Conservation (phyloP, 2,888 invertebrate genomes). For the Hydroisotoma schaefferi region DNA sequence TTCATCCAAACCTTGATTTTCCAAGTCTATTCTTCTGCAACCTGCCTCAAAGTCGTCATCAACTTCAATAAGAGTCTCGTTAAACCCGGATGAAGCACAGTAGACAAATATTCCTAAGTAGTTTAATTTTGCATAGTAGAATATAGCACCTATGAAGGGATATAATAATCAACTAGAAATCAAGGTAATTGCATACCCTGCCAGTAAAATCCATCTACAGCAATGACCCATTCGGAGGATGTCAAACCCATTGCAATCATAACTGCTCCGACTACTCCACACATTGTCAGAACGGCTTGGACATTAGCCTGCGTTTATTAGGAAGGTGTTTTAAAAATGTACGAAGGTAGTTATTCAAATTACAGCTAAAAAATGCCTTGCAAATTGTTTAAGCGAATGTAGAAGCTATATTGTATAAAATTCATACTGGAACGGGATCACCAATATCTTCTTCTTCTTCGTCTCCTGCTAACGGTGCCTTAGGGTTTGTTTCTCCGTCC, state of each 20-base stretch:
- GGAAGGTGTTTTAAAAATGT: background rate
- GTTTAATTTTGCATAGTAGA: too few species aligned
- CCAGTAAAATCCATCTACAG: conserved; percentile 36
- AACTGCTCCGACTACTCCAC: conserved; percentile 25
- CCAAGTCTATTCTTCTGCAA: conserved; percentile 38
- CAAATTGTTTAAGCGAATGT: conserved; percentile 4
- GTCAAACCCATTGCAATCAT: conserved; percentile 35
- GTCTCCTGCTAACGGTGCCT: conserved; percentile 35
- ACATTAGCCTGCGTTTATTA: conserved; percentile 14
- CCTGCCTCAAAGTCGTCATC: conserved; percentile 25
- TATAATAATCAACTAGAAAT: background rate
- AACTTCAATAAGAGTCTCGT: conserved; percentile 22
- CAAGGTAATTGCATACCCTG: conserved; percentile 29
- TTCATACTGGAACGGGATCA: conserved; percentile 39
- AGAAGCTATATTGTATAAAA: conserved; percentile 8
- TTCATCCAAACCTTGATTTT: conserved; percentile 35
- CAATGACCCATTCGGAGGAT: conserved; percentile 39
- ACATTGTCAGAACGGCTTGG: conserved; percentile 25
- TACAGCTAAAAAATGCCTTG: background rate
- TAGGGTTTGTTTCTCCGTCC: conserved; percentile 28
- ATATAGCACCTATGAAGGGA: too few species aligned
- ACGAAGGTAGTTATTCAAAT: conserved; percentile 3
- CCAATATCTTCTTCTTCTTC: conserved; percentile 40
- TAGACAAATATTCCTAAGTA: conserved; percentile 40
- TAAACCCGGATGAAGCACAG: conserved; percentile 32